Evolutionary conservation across 2,888 invertebrate species (phyloP), one percentile per base, ranked within the genome.

Genomic region (Himalopsyche tibetana): DNA sequence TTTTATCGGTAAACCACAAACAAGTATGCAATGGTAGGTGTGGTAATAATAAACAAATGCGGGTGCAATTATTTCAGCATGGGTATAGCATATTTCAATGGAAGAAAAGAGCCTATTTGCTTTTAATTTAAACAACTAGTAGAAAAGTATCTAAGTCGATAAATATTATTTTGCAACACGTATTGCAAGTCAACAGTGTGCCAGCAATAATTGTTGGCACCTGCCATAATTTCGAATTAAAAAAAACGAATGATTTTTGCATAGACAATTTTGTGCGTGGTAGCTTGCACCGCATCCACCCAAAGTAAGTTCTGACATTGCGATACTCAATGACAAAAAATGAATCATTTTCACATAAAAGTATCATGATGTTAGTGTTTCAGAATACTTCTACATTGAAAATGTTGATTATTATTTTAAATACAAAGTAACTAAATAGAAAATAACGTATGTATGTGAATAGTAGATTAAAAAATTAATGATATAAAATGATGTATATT

Each of bases 211-310:
- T n/a, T 19, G 63, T 74, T 74, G 74, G 11, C 74, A 74, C 74
- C 36, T 36, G 74, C 38, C 74, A 12, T 74, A 38, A 36, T 38
- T 36, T 38, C 38, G 38, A 74, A 36, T 15, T 15, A 74, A 74
- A 55, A 63, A 74, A 74, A 74, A 8, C 40, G 40, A 40, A 40
- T 9, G 36, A 28, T 63, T 11, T 36, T 74, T 38, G 19, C 74
- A 74, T 28, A 38, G 19, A 9, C 74, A 74, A 74, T 69, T 69
- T 69, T n/a, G 11, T 36, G 69, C 69, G 69, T 69, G 69, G 69
- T 19, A n/a, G 69, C 28, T 69, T n/a, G 36, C 28, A 69, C 28
- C 19, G 12, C 11, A 36, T 69, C 56, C 56, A 69, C 69, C 69
- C 12, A 15, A 74, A 19, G 28, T 63, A 74, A 19, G 28, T 63